Percentiles rank a stretch among this genome's conserved stretches.
Conservation (phyloP, 1,140 invertebrate species). For the Drosophila grimshawi region DNA sequence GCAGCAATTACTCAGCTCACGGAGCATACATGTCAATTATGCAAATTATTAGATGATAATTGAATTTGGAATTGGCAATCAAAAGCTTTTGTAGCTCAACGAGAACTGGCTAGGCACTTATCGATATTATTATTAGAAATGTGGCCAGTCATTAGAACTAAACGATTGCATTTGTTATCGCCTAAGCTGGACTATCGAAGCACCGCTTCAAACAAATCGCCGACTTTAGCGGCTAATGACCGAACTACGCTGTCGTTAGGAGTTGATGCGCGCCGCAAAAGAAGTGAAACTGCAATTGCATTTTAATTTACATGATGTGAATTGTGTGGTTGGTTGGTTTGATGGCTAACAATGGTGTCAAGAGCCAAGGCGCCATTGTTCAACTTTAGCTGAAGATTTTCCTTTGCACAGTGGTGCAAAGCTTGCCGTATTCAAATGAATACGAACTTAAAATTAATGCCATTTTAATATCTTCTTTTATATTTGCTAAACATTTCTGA, state of each 20-base stretch:
- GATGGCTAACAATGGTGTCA: constrained; percentile 61
- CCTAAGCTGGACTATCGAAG: neutral
- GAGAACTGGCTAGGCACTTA: neutral
- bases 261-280: constrained; percentile 34
- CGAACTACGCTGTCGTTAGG: constrained; percentile 4
- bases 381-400: constrained; percentile 24
- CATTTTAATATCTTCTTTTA: neutral
- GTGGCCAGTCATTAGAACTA: constrained; percentile 3
- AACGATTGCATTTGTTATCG: constrained; percentile 17
- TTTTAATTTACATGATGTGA: constrained; percentile 81
- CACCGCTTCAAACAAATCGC: constrained; percentile 1
- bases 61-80: constrained; percentile 37
- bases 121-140: constrained; percentile 18
- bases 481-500: neutral
- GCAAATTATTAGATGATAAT: constrained; percentile 57
- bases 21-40: constrained; percentile 59
- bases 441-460: neutral
- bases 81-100: constrained; percentile 13
- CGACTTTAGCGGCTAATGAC: constrained; percentile 10
- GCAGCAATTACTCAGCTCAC: constrained; percentile 19
- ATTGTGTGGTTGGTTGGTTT: constrained; percentile 60
- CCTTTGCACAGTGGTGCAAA: constrained; percentile 45
- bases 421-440: constrained; percentile 1
- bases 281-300: constrained; percentile 82
- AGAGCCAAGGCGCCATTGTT: constrained; percentile 69